Evolutionary conservation across 2,888 invertebrate genomes (phyloP).

Genomic region (Watsonalla binaria): DNA sequence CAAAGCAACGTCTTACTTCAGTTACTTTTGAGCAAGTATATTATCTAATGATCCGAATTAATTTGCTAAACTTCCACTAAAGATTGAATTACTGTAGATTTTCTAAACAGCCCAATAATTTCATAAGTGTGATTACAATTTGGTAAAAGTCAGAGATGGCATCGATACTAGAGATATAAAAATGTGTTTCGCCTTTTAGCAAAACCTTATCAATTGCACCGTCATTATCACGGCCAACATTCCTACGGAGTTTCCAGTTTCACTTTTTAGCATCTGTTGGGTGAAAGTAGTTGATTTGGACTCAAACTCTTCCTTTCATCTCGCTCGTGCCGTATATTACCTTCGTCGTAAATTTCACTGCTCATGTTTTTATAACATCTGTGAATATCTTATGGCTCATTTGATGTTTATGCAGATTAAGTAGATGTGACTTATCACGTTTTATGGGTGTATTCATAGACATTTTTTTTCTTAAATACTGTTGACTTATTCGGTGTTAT

Average conservation of each 20-base stretch:
- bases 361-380: slow-evolving; percentile 6
- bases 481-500: no score
- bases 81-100: no score
- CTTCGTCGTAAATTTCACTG: slow-evolving; percentile 30
- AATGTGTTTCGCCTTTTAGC: background rate
- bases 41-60: background rate
- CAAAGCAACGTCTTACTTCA: slow-evolving; percentile 7
- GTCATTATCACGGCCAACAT: slow-evolving; percentile 50
- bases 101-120: no score
- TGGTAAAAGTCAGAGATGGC: no score
- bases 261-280: slow-evolving; percentile 70
- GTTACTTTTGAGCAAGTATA: slow-evolving; percentile 3
- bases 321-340: slow-evolving; percentile 34
- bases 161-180: no score
- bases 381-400: background rate
- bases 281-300: slow-evolving; percentile 68
- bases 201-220: slow-evolving; percentile 15
- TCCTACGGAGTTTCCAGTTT: slow-evolving; percentile 62
- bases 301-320: slow-evolving; percentile 68
- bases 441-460: background rate
- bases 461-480: background rate
- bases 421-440: background rate
- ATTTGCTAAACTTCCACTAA: no score
- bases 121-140: no score
- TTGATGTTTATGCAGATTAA: no score